A percentile compares a stretch with the other conserved stretches of the same genome.
Conservation (phyloP, 1,140 invertebrate genomes). For the Patella vulgata region DNA sequence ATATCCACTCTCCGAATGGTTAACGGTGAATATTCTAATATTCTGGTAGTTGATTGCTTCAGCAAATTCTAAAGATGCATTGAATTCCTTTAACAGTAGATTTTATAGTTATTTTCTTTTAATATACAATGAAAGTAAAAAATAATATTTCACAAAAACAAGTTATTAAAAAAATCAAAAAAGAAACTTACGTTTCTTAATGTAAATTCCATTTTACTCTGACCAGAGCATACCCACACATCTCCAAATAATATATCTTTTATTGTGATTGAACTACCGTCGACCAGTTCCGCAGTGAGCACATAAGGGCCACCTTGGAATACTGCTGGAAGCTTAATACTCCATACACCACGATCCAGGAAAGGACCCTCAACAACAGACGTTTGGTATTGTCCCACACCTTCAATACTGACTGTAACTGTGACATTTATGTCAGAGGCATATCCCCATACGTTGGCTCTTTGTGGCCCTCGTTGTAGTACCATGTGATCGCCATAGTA, state of each 20-base stretch:
- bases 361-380: constrained; percentile 1
- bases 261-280: constrained; percentile 27
- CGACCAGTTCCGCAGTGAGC: constrained; percentile 26
- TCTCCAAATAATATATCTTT: constrained; percentile 61
- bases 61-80: constrained; percentile 35
- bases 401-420: constrained; percentile 1
- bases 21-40: constrained; percentile 43
- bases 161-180: too few relatives aligned
- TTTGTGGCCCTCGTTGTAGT: constrained; percentile 36
- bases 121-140: too few relatives aligned
- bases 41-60: constrained; percentile 35
- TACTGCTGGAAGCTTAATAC: constrained; percentile 22
- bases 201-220: constrained; percentile 62
- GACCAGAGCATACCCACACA: constrained; percentile 64
- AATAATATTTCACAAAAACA: too few relatives aligned
- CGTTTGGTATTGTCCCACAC: constrained; percentile 4
- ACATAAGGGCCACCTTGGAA: constrained; percentile 24
- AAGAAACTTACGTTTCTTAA: constrained; percentile 44
- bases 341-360: constrained; percentile 16
- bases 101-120: too few relatives aligned
- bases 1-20: constrained; percentile 9
- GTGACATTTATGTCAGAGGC: constrained; percentile 20
- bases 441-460: constrained; percentile 47
- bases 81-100: constrained; percentile 31
- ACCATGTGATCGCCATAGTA: constrained; percentile 53